Evolutionary conservation across 2,113 vertebrate genomes (phyloP), one percentile per base, ranked within the genome.

Genomic region (Donacobius atricapilla): DNA sequence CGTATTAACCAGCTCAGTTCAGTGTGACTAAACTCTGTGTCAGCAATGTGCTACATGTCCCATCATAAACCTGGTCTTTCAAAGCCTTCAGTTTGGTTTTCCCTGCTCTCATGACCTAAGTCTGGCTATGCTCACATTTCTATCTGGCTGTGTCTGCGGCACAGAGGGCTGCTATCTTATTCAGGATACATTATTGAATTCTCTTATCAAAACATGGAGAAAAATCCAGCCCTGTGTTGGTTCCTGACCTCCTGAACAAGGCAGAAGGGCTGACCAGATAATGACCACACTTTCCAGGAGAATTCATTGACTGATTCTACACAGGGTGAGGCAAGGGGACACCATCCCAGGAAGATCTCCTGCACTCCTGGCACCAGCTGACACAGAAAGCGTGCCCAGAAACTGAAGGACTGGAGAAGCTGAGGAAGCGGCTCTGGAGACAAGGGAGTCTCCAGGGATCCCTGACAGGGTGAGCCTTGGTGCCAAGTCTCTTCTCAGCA

Each of bases 381-480:
- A 31, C 3, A 0, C 0, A 0, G 37, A 76, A 64, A 64, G 5
- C 2, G 0, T 10, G 20, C 23, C 40, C 79, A 50, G 69, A 53
- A 88, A 51, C 8, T 17, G 28, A 42, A 51, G 10, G 16, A 7
- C 35, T 77, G 23, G n/a, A 45, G 25, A 85, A 65, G 18, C 3
- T 44, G 48, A 50, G 7, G 15, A n/a, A 60, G 11, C 7, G 20
- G 33, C 21, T 79, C 15, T 28, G n/a, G 65, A 79, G 37, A 42
- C 18, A 79, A 14, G 10, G 0, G 9, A 13, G 5, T 45, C n/a
- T 71, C 35, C 51, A 75, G 30, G 25, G 21, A n/a, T 23, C 3
- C 77, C 47, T 0, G 0, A 3, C 19, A 58, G 20, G 39, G 18
- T 19, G 3, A 78, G 25, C 33, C 3, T 1, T 8, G 1, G 3